phyloP scores from a whole-genome alignment of 2,888 invertebrate species.

The Eulithis prunata region DNA sequence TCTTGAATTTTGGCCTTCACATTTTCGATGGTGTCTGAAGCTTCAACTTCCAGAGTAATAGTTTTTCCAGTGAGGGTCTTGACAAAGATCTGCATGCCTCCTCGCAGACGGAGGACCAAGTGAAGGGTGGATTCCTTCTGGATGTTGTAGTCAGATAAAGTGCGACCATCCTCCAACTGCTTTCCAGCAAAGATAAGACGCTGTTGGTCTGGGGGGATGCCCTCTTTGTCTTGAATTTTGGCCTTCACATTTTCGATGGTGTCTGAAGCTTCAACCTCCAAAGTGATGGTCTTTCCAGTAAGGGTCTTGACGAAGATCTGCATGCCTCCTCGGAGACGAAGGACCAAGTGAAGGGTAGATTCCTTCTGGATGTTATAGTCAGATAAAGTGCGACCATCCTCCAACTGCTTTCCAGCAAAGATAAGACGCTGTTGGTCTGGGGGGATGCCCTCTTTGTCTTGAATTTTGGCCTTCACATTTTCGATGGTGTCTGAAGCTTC shows the following conservation, averaged over 20 bases:
- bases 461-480: constrained; percentile 70
- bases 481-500: constrained; percentile 67
- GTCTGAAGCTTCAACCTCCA: constrained; percentile 65
- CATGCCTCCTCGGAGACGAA: constrained; percentile 71
- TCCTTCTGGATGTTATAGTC: constrained; percentile 75
- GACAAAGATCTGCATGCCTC: constrained; percentile 65
- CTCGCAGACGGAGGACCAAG: constrained; percentile 61
- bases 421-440: constrained; percentile 68
- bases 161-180: constrained; percentile 66
- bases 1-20: constrained; percentile 62
- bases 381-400: constrained; percentile 69
- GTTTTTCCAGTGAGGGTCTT: constrained; percentile 60
- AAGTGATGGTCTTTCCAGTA: constrained; percentile 65
- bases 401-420: constrained; percentile 69
- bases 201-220: constrained; percentile 69
- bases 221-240: constrained; percentile 70
- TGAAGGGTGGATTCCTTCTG: constrained; percentile 68
- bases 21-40: constrained; percentile 61
- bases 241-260: constrained; percentile 70
- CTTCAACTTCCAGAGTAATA: constrained; percentile 56
- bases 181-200: constrained; percentile 67
- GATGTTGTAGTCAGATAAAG: constrained; percentile 66
- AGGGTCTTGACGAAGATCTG: constrained; percentile 68
- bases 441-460: constrained; percentile 68
- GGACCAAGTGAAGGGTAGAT: constrained; percentile 65